These are phyloP conservation scores for Ochropleura plecta DNA, from an alignment of 2,888 invertebrate species.

Conservation along the genomic window DNA sequence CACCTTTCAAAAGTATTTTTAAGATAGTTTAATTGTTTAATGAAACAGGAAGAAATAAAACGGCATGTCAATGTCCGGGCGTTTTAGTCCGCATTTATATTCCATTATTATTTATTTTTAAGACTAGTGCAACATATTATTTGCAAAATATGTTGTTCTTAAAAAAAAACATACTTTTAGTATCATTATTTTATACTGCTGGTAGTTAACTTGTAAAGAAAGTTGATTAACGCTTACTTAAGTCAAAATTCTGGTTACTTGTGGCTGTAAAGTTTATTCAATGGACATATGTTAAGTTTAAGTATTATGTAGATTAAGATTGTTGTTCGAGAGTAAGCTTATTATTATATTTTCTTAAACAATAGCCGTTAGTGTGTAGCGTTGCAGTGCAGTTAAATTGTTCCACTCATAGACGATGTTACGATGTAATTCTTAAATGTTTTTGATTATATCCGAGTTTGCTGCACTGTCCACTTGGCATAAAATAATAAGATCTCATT, in stretches of 20 bases:
- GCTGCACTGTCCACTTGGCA: constrained; percentile 69
- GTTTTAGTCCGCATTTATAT: constrained; percentile 52
- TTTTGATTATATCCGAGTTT: constrained; percentile 44
- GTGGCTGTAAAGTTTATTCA: constrained; percentile 57
- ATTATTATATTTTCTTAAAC: constrained; percentile 51
- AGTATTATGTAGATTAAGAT: constrained; percentile 66
- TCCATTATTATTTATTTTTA: constrained; percentile 45
- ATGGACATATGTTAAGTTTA: constrained; percentile 62
- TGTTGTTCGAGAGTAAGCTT: constrained; percentile 61
- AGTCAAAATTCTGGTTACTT: constrained; percentile 47
- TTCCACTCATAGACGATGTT: constrained; percentile 34
- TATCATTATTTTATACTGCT: constrained; percentile 8
- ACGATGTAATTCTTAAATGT: constrained; percentile 46
- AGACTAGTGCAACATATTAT: constrained; percentile 14
- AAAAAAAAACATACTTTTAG: background rate
- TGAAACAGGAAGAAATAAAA: constrained; percentile 29
- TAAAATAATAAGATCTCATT: constrained; percentile 80
- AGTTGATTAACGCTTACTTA: constrained; percentile 7
- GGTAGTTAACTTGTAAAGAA: constrained; percentile 8
- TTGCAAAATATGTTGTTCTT: constrained; percentile 1
- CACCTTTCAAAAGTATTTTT: constrained; percentile 4
- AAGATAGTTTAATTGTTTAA: constrained; percentile 17
- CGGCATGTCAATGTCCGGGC: constrained; percentile 47
- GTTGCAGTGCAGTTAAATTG: constrained; percentile 61
- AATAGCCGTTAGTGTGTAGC: constrained; percentile 53